Evolutionary conservation across 2,113 vertebrate species (phyloP).

Genomic region (Gymnorhina tibicen): DNA sequence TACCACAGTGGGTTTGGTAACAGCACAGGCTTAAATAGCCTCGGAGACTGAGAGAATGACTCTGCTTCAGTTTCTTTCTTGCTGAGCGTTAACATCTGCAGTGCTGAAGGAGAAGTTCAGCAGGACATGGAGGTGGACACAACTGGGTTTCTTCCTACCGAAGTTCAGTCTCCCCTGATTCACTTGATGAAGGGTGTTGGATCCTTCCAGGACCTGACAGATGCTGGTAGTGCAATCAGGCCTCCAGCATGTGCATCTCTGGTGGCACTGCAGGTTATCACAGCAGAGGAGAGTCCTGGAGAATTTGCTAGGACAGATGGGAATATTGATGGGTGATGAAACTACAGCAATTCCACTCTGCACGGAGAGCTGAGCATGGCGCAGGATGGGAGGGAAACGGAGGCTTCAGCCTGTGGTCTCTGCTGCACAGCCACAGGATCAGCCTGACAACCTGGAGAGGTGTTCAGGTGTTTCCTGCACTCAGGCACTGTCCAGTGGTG

Average conservation of each 20-base stretch:
- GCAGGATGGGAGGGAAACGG: rapidly evolving
- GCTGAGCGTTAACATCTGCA: not conserved
- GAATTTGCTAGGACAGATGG: not conserved
- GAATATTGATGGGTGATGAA: not conserved
- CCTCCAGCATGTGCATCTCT: not conserved
- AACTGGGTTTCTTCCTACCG: not conserved
- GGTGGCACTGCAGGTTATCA: not conserved
- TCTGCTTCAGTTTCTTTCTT: not conserved
- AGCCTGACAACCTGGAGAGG: not conserved
- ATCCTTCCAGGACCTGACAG: not conserved
- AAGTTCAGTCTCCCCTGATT: not conserved
- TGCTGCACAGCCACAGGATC: not conserved
- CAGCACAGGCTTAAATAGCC: conserved; percentile 4
- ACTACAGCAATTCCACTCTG: not conserved
- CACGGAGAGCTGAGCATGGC: rapidly evolving
- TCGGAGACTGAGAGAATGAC: not conserved
- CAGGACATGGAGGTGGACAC: not conserved
- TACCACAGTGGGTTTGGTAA: conserved; percentile 2
- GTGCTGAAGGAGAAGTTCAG: not conserved
- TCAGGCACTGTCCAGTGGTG: rapidly evolving
- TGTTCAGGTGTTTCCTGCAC: not conserved
- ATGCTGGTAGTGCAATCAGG: not conserved
- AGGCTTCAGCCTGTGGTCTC: not conserved
- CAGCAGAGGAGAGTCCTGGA: not conserved
- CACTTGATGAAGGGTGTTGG: not conserved